Evolutionary conservation across 2,797 vertebrate species (phyloP).

Genomic region (Emydoidea blandingii): DNA sequence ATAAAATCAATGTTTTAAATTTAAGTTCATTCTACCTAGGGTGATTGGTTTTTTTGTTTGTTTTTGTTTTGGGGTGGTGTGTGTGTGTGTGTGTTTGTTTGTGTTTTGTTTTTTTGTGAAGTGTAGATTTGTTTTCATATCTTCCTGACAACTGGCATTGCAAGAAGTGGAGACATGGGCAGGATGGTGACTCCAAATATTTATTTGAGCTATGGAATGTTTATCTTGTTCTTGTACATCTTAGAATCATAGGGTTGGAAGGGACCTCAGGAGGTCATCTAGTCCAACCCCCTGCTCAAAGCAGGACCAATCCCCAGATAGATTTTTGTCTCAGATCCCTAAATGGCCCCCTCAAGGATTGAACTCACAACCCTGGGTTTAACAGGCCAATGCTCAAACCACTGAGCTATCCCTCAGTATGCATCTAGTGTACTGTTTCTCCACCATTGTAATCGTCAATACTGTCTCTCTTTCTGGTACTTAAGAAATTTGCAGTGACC

Average conservation of each 20-base stretch:
- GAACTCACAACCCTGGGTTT: too few species aligned
- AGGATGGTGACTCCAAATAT: not conserved
- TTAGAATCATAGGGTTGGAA: not conserved
- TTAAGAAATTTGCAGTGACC: conserved; percentile 8
- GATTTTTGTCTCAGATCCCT: too few species aligned
- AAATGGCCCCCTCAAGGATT: too few species aligned
- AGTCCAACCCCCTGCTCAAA: too few species aligned
- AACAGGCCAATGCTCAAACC: too few species aligned
- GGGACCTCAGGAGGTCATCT: too few species aligned
- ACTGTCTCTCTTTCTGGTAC: not conserved
- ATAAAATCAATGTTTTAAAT: not conserved
- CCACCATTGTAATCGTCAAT: not conserved
- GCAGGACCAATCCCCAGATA: too few species aligned
- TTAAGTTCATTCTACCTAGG: not conserved
- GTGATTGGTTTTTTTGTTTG: too few species aligned
- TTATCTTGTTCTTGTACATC: not conserved
- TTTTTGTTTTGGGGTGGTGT: too few species aligned
- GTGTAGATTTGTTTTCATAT: accelerated
- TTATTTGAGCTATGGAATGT: not conserved
- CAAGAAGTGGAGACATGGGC: not conserved
- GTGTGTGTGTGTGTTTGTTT: too few species aligned
- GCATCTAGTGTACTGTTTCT: not conserved
- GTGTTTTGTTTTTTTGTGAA: not conserved
- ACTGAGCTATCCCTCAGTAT: too few species aligned
- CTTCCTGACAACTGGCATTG: not conserved